phyloP scores from a whole-genome alignment of 2,113 vertebrate species.

The Garra rufa region DNA sequence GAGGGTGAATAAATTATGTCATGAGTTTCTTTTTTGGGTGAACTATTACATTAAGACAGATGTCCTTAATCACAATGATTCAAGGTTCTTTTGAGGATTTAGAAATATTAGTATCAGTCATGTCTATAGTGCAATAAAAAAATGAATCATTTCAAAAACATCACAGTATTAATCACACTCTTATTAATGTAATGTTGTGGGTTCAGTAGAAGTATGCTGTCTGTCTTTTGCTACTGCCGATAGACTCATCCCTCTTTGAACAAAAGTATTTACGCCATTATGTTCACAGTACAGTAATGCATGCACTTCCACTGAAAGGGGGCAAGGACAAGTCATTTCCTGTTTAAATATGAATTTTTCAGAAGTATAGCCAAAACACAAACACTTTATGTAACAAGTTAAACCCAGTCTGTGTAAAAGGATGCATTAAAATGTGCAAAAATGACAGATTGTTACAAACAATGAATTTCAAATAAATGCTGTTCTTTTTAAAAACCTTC shows the following conservation, averaged over 20 bases:
- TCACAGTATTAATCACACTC: too few relatives aligned
- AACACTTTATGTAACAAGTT: not conserved
- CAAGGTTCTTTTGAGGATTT: not conserved
- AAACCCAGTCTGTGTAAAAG: not conserved
- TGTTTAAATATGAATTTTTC: not conserved
- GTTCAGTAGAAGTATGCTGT: not conserved
- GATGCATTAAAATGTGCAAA: not conserved
- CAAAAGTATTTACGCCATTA: not conserved
- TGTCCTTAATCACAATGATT: not conserved
- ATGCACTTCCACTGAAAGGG: not conserved
- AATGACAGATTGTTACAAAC: too few relatives aligned
- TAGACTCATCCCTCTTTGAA: too few relatives aligned
- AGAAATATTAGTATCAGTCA: not conserved
- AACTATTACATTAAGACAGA: not conserved
- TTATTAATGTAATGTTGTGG: not conserved
- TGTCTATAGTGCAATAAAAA: slow-evolving; percentile 3
- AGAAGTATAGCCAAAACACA: not conserved
- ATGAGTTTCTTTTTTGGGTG: not conserved
- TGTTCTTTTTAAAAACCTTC: too few relatives aligned
- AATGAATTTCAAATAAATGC: too few relatives aligned
- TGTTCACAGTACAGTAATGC: not conserved
- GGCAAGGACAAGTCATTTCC: not conserved
- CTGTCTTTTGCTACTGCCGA: not conserved
- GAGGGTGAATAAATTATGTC: not conserved
- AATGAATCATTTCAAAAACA: not conserved